These are phyloP conservation scores for Linurgus olivaceus DNA, from an alignment of 2,797 vertebrate species.

Conservation along the genomic window DNA sequence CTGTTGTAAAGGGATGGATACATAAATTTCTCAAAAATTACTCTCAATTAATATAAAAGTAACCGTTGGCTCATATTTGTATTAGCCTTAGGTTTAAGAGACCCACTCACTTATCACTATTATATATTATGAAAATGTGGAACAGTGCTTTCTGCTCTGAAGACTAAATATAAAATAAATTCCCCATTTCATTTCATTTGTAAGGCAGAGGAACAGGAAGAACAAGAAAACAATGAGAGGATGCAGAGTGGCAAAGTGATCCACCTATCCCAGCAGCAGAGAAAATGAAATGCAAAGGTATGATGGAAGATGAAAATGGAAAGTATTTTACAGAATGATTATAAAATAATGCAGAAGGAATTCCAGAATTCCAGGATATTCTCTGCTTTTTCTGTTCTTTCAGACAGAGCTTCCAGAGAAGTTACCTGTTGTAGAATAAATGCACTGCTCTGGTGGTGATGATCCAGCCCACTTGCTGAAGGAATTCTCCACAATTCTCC, in stretches of 20 bases:
- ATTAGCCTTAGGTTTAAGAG: neutral
- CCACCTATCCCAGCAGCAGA: neutral
- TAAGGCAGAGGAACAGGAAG: neutral
- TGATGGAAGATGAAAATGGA: neutral
- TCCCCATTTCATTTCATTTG: neutral
- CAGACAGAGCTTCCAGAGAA: neutral
- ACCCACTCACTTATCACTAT: neutral
- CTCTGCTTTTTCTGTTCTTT: neutral
- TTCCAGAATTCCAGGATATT: neutral
- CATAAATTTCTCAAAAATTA: neutral
- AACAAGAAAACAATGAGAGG: neutral
- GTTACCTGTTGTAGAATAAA: constrained; percentile 30
- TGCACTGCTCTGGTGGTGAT: neutral
- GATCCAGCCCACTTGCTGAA: neutral
- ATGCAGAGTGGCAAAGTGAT: neutral
- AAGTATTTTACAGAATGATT: neutral
- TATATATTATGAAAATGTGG: neutral
- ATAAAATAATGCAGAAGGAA: neutral
- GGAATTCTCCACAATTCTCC: neutral
- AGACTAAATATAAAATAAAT: neutral
- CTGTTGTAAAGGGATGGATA: neutral
- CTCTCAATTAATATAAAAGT: neutral
- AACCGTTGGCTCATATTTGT: neutral
- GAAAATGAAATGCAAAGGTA: neutral
- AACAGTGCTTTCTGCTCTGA: neutral